Evolutionary conservation across 2,113 vertebrate genomes (phyloP).

Genomic region (Sinocyclocheilus grahami): DNA sequence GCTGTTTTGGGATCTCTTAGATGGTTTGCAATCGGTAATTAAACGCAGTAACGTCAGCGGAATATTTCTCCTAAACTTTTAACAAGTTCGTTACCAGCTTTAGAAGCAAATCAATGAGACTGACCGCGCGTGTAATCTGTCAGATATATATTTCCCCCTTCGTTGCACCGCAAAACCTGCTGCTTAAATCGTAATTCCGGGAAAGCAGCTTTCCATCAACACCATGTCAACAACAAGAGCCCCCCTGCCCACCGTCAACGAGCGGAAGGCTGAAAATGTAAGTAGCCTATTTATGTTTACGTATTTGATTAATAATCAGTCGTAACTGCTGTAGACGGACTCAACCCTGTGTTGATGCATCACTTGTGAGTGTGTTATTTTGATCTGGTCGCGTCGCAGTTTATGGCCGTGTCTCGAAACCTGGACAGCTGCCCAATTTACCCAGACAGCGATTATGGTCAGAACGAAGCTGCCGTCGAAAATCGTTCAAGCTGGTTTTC

Average conservation of each 20-base stretch:
- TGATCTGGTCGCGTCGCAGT: not conserved
- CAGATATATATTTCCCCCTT: not conserved
- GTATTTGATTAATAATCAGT: not conserved
- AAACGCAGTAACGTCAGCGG: not conserved
- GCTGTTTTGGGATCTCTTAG: not conserved
- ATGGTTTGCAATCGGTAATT: conserved; percentile 15
- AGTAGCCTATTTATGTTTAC: conserved; percentile 67
- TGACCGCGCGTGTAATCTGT: not conserved
- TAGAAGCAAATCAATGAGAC: conserved; percentile 2
- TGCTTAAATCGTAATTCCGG: not conserved
- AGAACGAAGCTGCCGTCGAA: not conserved
- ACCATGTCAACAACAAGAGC: conserved; percentile 89
- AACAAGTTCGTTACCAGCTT: conserved; percentile 35
- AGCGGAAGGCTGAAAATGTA: conserved; percentile 92
- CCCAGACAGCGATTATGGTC: not conserved
- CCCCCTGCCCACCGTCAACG: conserved; percentile 92
- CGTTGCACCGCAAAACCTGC: not conserved
- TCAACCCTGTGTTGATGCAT: not conserved
- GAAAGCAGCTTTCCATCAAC: conserved; percentile 20
- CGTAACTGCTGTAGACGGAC: not conserved
- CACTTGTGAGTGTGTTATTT: not conserved
- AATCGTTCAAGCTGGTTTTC: not conserved
- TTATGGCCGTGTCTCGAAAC: not conserved
- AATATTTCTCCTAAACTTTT: conserved; percentile 39
- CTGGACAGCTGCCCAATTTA: not conserved